Evolutionary conservation across 2,888 invertebrate species (phyloP).

Genomic region (Lissonota sp.): DNA sequence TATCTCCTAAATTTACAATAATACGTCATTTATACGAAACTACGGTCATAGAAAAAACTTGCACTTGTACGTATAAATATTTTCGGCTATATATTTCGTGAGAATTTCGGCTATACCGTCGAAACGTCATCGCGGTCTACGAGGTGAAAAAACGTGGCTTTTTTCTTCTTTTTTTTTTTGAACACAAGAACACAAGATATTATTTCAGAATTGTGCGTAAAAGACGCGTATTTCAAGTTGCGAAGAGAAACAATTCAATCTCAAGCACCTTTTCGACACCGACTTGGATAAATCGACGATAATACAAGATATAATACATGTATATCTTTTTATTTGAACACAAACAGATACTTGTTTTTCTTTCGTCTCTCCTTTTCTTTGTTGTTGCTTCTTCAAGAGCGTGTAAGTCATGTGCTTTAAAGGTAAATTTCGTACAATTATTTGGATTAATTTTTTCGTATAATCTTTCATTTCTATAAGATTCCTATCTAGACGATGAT

Average conservation of each 20-base stretch:
- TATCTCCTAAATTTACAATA: neutral
- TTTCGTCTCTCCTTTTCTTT: neutral
- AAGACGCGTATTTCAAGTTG: slow-evolving; percentile 1
- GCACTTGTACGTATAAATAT: slow-evolving; percentile 59
- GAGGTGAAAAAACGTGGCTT: too few species aligned
- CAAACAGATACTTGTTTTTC: slow-evolving; percentile 32
- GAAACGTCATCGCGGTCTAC: neutral
- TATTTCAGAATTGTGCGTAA: slow-evolving; percentile 1
- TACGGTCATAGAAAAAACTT: slow-evolving; percentile 61
- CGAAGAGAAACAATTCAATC: slow-evolving; percentile 5
- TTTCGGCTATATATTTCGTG: slow-evolving; percentile 7
- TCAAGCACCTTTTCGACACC: slow-evolving; percentile 27
- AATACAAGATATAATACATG: slow-evolving; percentile 14
- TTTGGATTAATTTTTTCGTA: slow-evolving; percentile 23
- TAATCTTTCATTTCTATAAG: slow-evolving; percentile 20
- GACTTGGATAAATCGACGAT: slow-evolving; percentile 35
- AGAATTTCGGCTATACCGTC: slow-evolving; percentile 7
- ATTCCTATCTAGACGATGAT: slow-evolving; percentile 55
- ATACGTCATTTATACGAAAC: slow-evolving; percentile 43
- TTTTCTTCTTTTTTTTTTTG: neutral
- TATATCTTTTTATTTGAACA: slow-evolving; percentile 37
- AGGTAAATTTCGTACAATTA: slow-evolving; percentile 36
- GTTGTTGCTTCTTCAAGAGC: neutral
- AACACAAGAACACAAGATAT: neutral
- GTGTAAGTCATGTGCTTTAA: slow-evolving; percentile 8